Percentiles rank a stretch among this genome's conserved stretches.
phyloP scores from a whole-genome alignment of 2,113 vertebrate species.

The Galeopterus variegatus region DNA sequence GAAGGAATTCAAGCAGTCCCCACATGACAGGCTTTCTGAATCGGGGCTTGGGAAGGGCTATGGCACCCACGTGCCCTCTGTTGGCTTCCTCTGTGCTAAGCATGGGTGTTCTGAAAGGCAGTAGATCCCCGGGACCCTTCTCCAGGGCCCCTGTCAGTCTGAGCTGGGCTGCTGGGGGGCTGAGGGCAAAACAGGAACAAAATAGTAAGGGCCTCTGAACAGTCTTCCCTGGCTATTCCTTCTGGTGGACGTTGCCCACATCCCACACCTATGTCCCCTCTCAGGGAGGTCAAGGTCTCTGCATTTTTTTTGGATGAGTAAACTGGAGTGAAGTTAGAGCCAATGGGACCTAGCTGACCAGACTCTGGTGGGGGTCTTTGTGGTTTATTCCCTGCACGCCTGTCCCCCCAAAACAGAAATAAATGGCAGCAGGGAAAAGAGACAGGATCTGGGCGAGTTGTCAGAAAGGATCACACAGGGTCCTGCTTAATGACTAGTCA shows the following conservation, averaged over 20 bases:
- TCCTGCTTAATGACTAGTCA: background rate
- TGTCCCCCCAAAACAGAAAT: background rate
- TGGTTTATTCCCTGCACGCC: background rate
- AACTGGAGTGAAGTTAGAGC: background rate
- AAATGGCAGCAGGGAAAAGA: background rate
- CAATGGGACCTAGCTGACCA: background rate
- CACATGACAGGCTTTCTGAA: background rate
- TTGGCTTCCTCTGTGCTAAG: background rate
- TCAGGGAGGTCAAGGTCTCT: background rate
- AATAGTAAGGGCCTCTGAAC: background rate
- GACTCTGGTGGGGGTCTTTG: background rate
- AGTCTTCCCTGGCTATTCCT: background rate
- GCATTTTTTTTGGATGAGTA: background rate
- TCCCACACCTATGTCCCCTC: background rate
- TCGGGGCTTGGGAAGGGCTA: background rate
- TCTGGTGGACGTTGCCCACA: accelerated
- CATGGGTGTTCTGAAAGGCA: background rate
- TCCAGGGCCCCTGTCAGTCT: background rate
- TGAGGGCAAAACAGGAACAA: background rate
- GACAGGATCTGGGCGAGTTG: background rate
- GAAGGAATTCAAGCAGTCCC: background rate
- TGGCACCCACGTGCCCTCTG: background rate
- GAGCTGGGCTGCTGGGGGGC: background rate
- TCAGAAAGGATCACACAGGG: background rate
- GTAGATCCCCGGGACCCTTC: background rate